Conservation (phyloP, 2,113 vertebrate genomes). For the Oenanthe oenanthe region DNA sequence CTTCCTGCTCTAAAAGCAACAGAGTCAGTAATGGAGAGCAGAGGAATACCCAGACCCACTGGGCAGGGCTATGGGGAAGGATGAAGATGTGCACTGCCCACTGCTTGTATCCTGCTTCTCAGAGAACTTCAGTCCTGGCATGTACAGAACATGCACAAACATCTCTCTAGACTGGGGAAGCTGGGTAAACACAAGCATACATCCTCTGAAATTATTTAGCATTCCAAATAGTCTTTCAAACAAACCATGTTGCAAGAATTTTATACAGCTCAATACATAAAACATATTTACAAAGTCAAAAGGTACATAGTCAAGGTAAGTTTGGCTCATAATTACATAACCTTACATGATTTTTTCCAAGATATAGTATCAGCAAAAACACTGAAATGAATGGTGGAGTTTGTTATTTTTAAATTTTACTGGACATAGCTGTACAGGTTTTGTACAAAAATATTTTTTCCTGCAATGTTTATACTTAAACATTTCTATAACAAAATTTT, state of each 20-base stretch:
- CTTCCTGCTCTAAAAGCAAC: background rate
- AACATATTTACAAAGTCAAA: background rate
- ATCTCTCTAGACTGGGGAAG: background rate
- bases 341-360: background rate
- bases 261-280: background rate
- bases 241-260: rapidly evolving
- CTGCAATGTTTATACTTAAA: background rate
- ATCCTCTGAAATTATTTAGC: background rate
- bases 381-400: background rate
- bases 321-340: background rate
- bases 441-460: background rate
- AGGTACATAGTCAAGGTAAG: background rate
- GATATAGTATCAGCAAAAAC: background rate
- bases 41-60: background rate
- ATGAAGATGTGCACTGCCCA: background rate
- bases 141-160: background rate
- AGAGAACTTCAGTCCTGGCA: background rate
- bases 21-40: background rate
- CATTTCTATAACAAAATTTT: background rate
- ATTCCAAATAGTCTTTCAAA: background rate
- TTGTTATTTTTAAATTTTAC: background rate
- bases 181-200: background rate
- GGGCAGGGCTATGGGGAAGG: background rate
- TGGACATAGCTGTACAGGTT: background rate
- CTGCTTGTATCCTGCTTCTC: background rate